Conservation (phyloP, 2,797 vertebrate genomes). For the Enteromius trimaculatus region DNA sequence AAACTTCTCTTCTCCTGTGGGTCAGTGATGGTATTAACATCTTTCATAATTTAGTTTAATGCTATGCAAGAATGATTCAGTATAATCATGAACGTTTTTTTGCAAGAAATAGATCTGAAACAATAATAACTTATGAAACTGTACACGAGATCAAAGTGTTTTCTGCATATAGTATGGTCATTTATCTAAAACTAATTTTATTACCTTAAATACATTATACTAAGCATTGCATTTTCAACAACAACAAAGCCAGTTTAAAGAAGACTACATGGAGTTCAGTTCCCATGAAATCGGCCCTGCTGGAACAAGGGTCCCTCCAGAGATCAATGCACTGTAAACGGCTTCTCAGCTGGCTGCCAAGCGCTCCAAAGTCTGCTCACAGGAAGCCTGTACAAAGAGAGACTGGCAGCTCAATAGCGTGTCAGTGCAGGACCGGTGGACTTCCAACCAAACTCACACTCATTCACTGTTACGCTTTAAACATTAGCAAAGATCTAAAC, state of each 20-base stretch:
- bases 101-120: neutral
- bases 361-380: conserved; percentile 58
- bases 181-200: neutral
- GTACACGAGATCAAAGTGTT: neutral
- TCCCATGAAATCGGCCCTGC: conserved; percentile 54
- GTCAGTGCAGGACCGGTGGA: conserved; percentile 21
- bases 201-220: neutral
- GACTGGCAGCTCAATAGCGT: conserved; percentile 52
- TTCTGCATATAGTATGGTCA: neutral
- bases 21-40: neutral
- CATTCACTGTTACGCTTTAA: conserved; percentile 10
- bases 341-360: conserved; percentile 66
- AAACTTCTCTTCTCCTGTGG: neutral
- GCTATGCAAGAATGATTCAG: neutral
- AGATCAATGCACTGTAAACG: conserved; percentile 66
- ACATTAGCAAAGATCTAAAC: neutral
- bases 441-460: conserved; percentile 2
- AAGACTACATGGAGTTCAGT: conserved; percentile 54
- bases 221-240: neutral
- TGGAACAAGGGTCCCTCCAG: conserved; percentile 48
- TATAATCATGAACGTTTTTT: neutral
- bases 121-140: neutral
- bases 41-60: neutral
- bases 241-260: conserved; percentile 29
- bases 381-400: conserved; percentile 62